Base-by-base conservation (phyloP, 1,140 invertebrate genomes). In the Diuraphis noxia region DNA sequence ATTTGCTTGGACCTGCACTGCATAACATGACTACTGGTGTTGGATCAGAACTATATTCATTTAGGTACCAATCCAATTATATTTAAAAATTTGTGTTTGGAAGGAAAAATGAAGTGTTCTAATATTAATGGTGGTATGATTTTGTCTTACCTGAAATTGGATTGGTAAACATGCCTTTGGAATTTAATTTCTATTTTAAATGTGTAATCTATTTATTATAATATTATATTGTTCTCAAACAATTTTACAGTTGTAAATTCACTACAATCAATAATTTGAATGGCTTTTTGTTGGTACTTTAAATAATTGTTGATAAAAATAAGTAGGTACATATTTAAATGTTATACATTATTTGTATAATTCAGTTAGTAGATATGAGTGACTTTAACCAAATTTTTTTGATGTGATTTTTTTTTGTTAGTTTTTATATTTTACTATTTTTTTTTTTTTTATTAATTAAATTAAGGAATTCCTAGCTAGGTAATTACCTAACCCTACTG, bases 21-120 rank as follows among this genome's bases (percentile, higher is more conserved):
- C 88, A 90, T 88, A 72, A 72, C 63, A 90, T 38, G 72, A 46
- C n/a, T 89, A 90, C 88, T 79, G 88, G 43, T 90, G 88, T 79
- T 43, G 72, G 88, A 90, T 79, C 63, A 90, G 10, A 77, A 36
- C 38, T 21, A 72, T 77, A 43, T 79, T 77, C 21, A 79, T 79
- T 43, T 90, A 90, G 88, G 88, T 90, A 90, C 63, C 34, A 38
- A 89, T 89, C 63, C 41, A 89, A 46, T 79, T 79, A 40, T 79
- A 38, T 46, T 52, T n/a, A 79, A 43, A 41, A 41, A 25, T 46
- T 34, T 46, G 6, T n/a, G 10, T 77, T 6, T 77, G 8, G 38
- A 46, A 46, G 88, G 41, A 90, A 90, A 77, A 90, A 79, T 88
- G 86, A 88, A 88, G 86, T 88, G 52, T 56, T 63, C 25, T 63